Conservation (phyloP, 2,888 invertebrate species). For the Agrotis puta region DNA sequence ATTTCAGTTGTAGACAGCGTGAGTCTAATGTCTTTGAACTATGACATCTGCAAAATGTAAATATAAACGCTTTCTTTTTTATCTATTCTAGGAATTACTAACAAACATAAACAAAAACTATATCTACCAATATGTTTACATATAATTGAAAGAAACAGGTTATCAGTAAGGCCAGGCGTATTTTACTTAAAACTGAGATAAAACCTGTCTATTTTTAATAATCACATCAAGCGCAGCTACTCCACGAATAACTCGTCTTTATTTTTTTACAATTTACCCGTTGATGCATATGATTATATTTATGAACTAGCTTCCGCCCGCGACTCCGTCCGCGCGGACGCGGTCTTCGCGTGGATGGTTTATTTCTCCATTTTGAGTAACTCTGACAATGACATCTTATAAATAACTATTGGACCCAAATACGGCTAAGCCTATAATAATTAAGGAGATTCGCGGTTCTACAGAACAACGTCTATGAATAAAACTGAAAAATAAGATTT, state of each 20-base stretch:
- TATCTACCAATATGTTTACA: neutral
- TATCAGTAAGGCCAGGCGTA: neutral
- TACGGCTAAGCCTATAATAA: no score
- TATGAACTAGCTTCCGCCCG: no score
- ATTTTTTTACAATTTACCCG: neutral
- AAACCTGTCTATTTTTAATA: neutral
- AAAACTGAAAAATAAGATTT: no score
- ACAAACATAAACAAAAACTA: neutral
- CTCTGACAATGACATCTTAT: no score
- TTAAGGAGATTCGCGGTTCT: no score
- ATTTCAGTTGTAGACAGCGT: no score
- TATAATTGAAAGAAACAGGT: neutral
- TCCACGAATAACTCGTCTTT: neutral
- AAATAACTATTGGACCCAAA: no score
- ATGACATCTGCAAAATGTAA: neutral
- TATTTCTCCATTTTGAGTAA: no score
- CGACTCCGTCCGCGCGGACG: no score
- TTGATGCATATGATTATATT: neutral
- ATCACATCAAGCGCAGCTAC: neutral
- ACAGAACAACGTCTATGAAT: no score
- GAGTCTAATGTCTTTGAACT: neutral
- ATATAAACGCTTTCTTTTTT: neutral
- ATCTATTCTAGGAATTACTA: neutral
- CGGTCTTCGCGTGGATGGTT: no score
- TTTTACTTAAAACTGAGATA: neutral